Base-by-base conservation (phyloP, 2,888 invertebrate species). In the Schizaphis graminum region DNA sequence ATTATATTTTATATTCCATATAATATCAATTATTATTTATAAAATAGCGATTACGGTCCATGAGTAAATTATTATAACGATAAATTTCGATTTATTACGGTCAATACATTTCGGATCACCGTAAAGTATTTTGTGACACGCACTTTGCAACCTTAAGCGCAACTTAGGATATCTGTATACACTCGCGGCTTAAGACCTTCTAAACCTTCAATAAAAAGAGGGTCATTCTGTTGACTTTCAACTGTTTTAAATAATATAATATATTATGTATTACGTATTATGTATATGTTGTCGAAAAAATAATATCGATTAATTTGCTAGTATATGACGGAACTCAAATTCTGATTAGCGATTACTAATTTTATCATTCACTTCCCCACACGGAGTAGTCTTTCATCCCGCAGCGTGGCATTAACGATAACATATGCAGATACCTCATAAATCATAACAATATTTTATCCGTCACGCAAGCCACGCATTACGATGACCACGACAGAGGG, bases 111-210 rank as follows among this genome's bases (percentile, higher is more conserved):
- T 61, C 47, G n/a, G 92, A 92, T 92, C 87, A 61, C 92, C 92
- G 57, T 91, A 86, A 91, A 91, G 35, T 77, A 77, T 77, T 11
- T 28, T 44, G 92, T 57, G 92, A 87, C 87, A 92, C 87, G 61
- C 47, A 35, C 47, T 87, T 35, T 35, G 35, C 35, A 35, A 61
- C 92, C 26, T 47, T 47, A 26, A 1, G 35, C 0, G 16, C 13
- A 21, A 35, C 21, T 7, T 7, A 0, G 21, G 67, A 35, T 7
- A 35, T 77, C 16, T 35, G 16, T 16, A 7, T 47, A 77, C 67
- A n/a, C 7, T 16, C 5, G 21, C 7, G 16, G 1, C 35, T 21
- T 16, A 77, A 77, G 7, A 77, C 67, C 21, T 77, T 35, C 16
- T 16, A 77, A 35, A 77, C 67, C 67, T 77, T 35, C 21, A 5